phyloP scores from a whole-genome alignment of 1,140 invertebrate species.

The Dysdera silvatica region DNA sequence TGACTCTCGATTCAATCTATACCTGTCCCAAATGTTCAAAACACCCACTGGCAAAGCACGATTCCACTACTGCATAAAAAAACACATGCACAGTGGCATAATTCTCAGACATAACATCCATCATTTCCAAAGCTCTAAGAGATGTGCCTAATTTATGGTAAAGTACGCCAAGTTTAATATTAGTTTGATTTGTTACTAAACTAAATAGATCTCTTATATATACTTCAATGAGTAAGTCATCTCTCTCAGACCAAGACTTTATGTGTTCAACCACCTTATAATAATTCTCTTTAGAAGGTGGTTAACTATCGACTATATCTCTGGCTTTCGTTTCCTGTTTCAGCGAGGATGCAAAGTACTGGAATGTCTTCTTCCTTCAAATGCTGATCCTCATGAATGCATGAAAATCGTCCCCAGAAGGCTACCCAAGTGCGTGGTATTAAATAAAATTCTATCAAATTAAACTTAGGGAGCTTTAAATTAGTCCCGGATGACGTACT shows the following conservation, averaged over 20 bases:
- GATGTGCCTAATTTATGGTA: background rate
- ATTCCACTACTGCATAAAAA: slow-evolving; percentile 3
- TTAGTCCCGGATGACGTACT: background rate
- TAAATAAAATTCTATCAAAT: slow-evolving; percentile 7
- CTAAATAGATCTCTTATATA: background rate
- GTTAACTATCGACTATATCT: slow-evolving; percentile 2
- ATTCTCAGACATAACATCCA: background rate
- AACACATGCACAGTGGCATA: slow-evolving; percentile 5
- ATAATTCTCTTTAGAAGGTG: slow-evolving; percentile 15
- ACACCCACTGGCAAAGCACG: background rate
- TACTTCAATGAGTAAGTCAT: background rate
- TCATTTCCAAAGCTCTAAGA: slow-evolving; percentile 11
- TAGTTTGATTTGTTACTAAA: background rate
- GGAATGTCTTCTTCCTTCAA: slow-evolving; percentile 11
- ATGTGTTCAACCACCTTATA: background rate
- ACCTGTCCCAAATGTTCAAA: slow-evolving; percentile 1
- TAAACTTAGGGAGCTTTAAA: slow-evolving; percentile 6
- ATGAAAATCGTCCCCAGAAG: slow-evolving; percentile 7
- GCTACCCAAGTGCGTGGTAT: slow-evolving; percentile 1
- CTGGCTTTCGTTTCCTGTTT: background rate
- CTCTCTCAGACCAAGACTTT: background rate
- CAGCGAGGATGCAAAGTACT: slow-evolving; percentile 2
- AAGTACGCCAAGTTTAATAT: background rate
- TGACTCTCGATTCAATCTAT: no score
- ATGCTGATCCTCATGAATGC: slow-evolving; percentile 5